Evolutionary conservation across 1,140 invertebrate genomes (phyloP).

Genomic region (Cyclina sinensis): DNA sequence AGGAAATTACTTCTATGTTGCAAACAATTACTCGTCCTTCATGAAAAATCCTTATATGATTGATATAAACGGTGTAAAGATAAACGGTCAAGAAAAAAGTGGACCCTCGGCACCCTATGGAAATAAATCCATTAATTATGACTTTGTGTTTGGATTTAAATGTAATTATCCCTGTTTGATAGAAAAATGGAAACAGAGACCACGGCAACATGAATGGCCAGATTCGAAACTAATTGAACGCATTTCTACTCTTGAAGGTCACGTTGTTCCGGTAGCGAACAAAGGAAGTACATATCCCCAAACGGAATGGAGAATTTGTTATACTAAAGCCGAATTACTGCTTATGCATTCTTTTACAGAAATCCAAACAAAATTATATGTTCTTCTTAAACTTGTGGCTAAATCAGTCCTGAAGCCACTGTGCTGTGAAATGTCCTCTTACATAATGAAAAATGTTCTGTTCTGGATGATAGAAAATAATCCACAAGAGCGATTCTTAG

Average conservation of each 20-base stretch:
- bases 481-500: neutral
- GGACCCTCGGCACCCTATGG: neutral
- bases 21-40: neutral
- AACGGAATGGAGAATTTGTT: conserved; percentile 56
- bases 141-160: conserved; percentile 31
- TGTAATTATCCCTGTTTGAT: neutral
- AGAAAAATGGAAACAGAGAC: conserved; percentile 4
- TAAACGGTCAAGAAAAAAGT: neutral
- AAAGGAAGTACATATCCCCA: neutral
- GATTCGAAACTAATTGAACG: neutral
- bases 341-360: conserved; percentile 27
- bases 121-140: neutral
- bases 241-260: neutral
- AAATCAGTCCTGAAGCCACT: conserved; percentile 15
- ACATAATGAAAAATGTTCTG: conserved; percentile 50
- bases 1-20: neutral
- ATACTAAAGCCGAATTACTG: conserved; percentile 11
- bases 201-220: neutral
- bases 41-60: neutral
- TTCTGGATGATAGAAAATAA: conserved; percentile 46
- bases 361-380: conserved; percentile 39
- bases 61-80: neutral
- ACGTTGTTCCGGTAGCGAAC: conserved; percentile 10
- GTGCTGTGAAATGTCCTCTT: conserved; percentile 38
- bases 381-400: conserved; percentile 34